Evolutionary conservation across 64 coral and sea anemone genomes (phyloP).

Genomic region (Trachythela sp.): DNA sequence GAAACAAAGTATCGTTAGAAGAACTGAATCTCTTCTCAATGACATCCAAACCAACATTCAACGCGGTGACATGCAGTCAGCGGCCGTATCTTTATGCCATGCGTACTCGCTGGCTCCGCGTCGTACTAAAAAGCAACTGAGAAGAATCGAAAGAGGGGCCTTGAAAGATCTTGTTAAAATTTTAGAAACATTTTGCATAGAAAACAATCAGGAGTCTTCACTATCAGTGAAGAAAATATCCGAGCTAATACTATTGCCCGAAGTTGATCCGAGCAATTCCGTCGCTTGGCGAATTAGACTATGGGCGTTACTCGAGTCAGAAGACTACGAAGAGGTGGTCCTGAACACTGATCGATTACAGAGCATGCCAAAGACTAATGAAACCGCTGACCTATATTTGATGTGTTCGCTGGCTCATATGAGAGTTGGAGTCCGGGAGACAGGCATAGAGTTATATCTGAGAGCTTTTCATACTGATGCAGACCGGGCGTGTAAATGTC

Average conservation of each 20-base stretch:
- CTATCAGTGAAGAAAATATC: neutral
- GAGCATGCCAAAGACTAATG: neutral
- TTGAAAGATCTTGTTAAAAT: neutral
- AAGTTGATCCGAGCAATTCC: neutral
- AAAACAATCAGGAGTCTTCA: neutral
- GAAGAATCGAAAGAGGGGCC: neutral
- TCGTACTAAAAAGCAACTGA: neutral
- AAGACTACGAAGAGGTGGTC: neutral
- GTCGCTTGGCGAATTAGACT: conserved; percentile 4
- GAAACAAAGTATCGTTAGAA: conserved; percentile 7
- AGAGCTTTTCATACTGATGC: neutral
- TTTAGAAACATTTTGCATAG: neutral
- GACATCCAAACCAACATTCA: conserved; percentile 8
- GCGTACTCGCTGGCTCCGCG: conserved; percentile 12
- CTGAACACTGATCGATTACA: neutral
- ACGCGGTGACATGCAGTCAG: conserved; percentile 1
- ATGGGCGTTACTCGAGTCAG: neutral
- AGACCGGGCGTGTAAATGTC: neutral
- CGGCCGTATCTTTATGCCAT: neutral
- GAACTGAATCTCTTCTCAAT: neutral
- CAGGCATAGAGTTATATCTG: neutral
- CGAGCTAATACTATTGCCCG: neutral
- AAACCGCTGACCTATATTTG: neutral
- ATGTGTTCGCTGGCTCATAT: conserved; percentile 20
- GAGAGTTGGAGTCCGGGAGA: neutral